Percentiles rank a stretch among this genome's conserved stretches.
Conservation (phyloP, 1,140 invertebrate species). For the Copidosoma floridanum region DNA sequence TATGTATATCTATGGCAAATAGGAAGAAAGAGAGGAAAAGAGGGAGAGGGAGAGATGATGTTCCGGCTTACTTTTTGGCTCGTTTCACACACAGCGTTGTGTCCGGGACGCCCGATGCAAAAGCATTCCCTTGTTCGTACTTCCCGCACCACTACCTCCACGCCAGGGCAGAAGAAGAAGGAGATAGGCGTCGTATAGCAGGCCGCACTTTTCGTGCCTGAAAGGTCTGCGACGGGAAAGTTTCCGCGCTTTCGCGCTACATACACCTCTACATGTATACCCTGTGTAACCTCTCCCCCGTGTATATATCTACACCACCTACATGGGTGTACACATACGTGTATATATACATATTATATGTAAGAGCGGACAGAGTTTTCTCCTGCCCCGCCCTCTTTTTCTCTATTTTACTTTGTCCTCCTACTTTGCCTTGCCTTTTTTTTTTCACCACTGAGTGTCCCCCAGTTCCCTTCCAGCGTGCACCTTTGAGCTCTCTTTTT, state of each 20-base stretch:
- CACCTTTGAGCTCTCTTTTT: not conserved
- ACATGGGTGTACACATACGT: too few species aligned
- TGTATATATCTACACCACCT: not conserved
- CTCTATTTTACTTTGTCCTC: slow-evolving; percentile 15
- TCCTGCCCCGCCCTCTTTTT: not conserved
- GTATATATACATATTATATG: too few species aligned
- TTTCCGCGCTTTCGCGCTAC: too few species aligned
- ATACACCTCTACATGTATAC: too few species aligned
- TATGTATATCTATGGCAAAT: not conserved
- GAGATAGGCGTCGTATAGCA: not conserved
- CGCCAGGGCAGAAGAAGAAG: slow-evolving; percentile 2
- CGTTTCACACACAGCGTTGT: slow-evolving; percentile 43
- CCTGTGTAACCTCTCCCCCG: slow-evolving; percentile 5
- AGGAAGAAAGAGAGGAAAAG: too few species aligned
- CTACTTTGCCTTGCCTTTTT: not conserved
- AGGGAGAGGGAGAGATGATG: slow-evolving; percentile 26
- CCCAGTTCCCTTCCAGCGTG: not conserved
- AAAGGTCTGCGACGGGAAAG: slow-evolving; percentile 28
- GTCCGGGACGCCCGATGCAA: slow-evolving; percentile 29
- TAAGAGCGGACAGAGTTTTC: too few species aligned
- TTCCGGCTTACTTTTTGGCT: slow-evolving; percentile 40
- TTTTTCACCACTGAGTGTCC: not conserved
- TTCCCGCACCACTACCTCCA: slow-evolving; percentile 17
- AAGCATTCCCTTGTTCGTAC: slow-evolving; percentile 29
- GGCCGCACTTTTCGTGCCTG: slow-evolving; percentile 29